A percentile compares a stretch with the other conserved stretches of the same genome.
Evolutionary conservation across 2,888 invertebrate genomes (phyloP).

Genomic region (Dione juno): DNA sequence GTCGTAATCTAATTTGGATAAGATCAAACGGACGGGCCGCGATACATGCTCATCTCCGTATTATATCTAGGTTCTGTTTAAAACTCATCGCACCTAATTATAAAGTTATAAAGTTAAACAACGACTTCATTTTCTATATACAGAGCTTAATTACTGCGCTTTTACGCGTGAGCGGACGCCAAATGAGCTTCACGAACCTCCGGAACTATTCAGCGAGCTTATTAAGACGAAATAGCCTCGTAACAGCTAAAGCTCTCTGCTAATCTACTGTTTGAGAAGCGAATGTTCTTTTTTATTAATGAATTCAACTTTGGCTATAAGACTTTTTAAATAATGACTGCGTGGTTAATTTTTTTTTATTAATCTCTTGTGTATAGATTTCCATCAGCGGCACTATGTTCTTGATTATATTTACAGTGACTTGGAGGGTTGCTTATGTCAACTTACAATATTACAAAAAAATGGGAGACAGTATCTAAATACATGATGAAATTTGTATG

Average conservation of each 20-base stretch:
- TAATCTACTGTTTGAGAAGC: constrained; percentile 24
- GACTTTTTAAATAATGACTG: no score
- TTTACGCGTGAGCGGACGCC: constrained; percentile 31
- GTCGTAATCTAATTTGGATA: not conserved
- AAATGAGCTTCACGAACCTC: constrained; percentile 32
- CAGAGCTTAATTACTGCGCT: constrained; percentile 34
- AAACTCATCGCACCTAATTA: constrained; percentile 32
- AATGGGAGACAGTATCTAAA: no score
- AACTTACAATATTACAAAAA: no score
- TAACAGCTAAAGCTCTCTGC: constrained; percentile 24
- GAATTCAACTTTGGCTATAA: not conserved
- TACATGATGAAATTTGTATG: no score
- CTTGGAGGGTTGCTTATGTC: no score
- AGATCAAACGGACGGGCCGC: not conserved
- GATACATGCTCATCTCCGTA: not conserved
- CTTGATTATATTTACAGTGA: no score
- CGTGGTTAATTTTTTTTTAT: no score
- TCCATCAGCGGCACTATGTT: no score
- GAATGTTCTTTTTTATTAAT: constrained; percentile 6
- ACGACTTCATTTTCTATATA: constrained; percentile 30
- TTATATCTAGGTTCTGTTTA: not conserved
- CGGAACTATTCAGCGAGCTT: constrained; percentile 39
- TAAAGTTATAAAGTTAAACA: constrained; percentile 36
- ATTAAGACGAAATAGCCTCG: constrained; percentile 36
- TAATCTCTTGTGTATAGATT: no score